Conservation (phyloP, 2,888 invertebrate species). For the Ennomos erosarius region DNA sequence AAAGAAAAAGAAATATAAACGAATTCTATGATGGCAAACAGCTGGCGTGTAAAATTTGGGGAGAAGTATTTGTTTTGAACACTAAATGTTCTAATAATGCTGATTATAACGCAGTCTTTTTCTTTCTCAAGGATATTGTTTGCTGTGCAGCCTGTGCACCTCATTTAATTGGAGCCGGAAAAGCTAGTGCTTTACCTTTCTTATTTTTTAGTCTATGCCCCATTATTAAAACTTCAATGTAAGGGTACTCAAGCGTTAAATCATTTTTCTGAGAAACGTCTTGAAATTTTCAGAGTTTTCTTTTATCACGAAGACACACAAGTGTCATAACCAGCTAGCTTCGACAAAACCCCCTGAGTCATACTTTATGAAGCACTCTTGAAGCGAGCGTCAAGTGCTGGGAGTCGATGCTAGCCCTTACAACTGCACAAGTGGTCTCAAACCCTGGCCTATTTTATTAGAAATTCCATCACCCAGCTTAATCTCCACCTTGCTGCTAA, state of each 20-base stretch:
- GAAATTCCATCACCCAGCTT: conserved; percentile 33
- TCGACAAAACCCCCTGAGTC: conserved; percentile 56
- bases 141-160: too few relatives aligned
- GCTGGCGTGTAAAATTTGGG: too few relatives aligned
- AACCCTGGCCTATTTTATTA: conserved; percentile 64
- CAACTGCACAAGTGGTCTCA: conserved; percentile 47
- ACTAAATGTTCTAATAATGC: too few relatives aligned
- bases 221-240: conserved; percentile 3
- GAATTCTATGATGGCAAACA: too few relatives aligned
- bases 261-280: conserved; percentile 13
- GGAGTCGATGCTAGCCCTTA: conserved; percentile 40
- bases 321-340: conserved; percentile 43
- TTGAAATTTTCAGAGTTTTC: conserved; percentile 30
- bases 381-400: conserved; percentile 41
- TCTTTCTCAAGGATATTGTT: too few relatives aligned
- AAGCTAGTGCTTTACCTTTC: background rate
- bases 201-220: background rate
- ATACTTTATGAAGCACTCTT: conserved; percentile 57
- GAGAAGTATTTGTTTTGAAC: too few relatives aligned
- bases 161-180: too few relatives aligned
- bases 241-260: conserved; percentile 14
- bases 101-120: too few relatives aligned
- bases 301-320: conserved; percentile 33
- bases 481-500: conserved; percentile 43
- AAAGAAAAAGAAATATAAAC: too few relatives aligned